Evolutionary conservation across 2,113 vertebrate species (phyloP), one percentile per base, ranked within the genome.

Genomic region (Globicephala melas): DNA sequence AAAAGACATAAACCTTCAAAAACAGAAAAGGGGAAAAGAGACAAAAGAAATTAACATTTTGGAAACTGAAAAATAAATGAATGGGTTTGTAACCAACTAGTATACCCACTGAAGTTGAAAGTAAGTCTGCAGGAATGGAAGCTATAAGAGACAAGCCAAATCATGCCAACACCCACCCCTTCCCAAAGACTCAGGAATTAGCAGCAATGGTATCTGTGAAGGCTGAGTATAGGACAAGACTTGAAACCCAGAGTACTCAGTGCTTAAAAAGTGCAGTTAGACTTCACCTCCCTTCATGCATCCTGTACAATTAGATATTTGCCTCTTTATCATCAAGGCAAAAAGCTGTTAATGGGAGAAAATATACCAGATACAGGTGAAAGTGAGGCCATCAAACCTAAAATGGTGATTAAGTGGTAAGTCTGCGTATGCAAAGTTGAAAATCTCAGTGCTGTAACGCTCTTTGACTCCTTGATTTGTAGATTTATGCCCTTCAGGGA

Each of bases 331-430:
- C 20, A 14, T 79, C 13, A 88, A 74, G 70, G 28, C 10, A 31
- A 47, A 91, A 94, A 81, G n/a, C 55, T 84, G 36, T 70, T 86
- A 53, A 41, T 44, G 15, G 41, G 44, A 79, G 50, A 58, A 26
- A 53, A 63, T 82, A 50, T 7, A 95, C 60, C 50, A 90, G n/a
- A 63, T 74, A 81, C 10, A 76, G 58, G 36, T 91, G 63, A 73
- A n/a, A 47, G 28, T 85, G 20, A 36, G 26, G 12, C 11, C 36
- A 89, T 85, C 58, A 55, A 71, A 71, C 21, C 73, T 89, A 65
- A 92, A 81, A 89, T 89, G 65, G 8, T 93, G 76, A 41, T 91
- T 85, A 91, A 84, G 55, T 93, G 85, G 38, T 47, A 96, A 76
- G 8, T 62, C 28, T 95, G 5, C 4, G 0, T 80, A 70, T 73